Conservation (phyloP, 2,797 vertebrate species). For the Enteromius viviparus region DNA sequence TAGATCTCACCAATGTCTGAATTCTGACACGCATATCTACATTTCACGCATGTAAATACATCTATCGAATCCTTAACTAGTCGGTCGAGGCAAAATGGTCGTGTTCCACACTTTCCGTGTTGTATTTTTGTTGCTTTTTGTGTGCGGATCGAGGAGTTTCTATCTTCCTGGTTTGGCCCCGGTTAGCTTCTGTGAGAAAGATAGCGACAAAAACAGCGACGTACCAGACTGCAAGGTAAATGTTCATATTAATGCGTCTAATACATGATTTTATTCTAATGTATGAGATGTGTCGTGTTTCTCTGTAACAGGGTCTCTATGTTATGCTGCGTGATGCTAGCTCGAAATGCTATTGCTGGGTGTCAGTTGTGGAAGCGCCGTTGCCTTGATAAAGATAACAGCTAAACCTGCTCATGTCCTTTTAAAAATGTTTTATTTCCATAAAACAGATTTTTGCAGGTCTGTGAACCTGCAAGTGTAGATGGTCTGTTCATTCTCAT, state of each 20-base stretch:
- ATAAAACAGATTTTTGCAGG: not conserved
- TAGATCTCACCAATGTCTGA: slow-evolving; percentile 26
- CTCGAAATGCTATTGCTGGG: not conserved
- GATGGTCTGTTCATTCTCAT: not conserved
- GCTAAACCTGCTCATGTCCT: not conserved
- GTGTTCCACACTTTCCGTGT: slow-evolving; percentile 38
- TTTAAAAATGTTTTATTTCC: not conserved
- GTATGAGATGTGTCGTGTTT: not conserved
- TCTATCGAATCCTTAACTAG: slow-evolving; percentile 6
- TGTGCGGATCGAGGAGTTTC: slow-evolving; percentile 71
- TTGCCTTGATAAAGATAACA: not conserved
- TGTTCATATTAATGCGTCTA: not conserved
- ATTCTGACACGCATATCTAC: slow-evolving; percentile 22
- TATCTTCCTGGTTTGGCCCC: slow-evolving; percentile 91
- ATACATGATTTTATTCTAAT: not conserved
- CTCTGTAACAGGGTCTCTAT: not conserved
- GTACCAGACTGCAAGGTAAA: slow-evolving; percentile 75
- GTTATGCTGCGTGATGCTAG: not conserved
- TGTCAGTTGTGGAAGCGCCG: not conserved
- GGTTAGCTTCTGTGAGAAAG: slow-evolving; percentile 86
- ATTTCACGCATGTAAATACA: slow-evolving; percentile 26
- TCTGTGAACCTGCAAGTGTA: not conserved
- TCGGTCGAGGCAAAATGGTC: slow-evolving; percentile 38
- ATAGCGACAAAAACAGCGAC: slow-evolving; percentile 47
- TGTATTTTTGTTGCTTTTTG: slow-evolving; percentile 23